Percentiles rank a stretch among this genome's conserved stretches.
Conservation (phyloP, 2,888 invertebrate genomes). For the Metallyticus violacea region DNA sequence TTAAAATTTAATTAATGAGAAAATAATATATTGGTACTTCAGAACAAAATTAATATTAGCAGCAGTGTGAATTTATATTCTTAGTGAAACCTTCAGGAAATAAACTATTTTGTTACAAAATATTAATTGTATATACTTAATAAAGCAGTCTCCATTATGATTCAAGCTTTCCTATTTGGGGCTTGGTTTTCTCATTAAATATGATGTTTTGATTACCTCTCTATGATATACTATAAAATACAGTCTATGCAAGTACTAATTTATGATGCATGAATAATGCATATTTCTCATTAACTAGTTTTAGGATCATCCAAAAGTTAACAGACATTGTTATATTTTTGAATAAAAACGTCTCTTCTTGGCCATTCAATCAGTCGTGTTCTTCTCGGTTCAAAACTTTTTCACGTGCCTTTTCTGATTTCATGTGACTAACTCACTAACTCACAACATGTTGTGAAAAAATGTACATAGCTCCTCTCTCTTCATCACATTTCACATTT, state of each 20-base stretch:
- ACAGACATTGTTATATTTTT: background rate
- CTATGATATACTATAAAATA: background rate
- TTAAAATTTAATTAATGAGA: background rate
- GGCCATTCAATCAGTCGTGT: slow-evolving; percentile 7
- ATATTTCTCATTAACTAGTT: background rate
- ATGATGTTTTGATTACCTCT: background rate
- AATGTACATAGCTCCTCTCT: slow-evolving; percentile 14
- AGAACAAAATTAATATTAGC: background rate
- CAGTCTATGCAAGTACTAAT: background rate
- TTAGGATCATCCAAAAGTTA: background rate
- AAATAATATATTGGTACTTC: background rate
- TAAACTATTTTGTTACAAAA: no score
- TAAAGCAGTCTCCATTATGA: background rate
- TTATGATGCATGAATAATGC: no score
- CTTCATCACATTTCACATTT: background rate
- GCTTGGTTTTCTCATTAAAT: background rate
- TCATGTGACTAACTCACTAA: slow-evolving; percentile 16
- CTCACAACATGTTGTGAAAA: slow-evolving; percentile 7
- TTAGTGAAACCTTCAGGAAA: no score
- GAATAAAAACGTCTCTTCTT: background rate
- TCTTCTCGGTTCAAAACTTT: slow-evolving; percentile 17
- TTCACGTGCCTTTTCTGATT: slow-evolving; percentile 18
- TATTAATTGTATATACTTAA: background rate
- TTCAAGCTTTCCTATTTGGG: background rate
- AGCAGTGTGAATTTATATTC: no score